A percentile compares a stretch with the other conserved stretches of the same genome.
These are phyloP conservation scores for Chrysemys picta DNA, from an alignment of 2,113 vertebrate genomes.

Conservation along the genomic window DNA sequence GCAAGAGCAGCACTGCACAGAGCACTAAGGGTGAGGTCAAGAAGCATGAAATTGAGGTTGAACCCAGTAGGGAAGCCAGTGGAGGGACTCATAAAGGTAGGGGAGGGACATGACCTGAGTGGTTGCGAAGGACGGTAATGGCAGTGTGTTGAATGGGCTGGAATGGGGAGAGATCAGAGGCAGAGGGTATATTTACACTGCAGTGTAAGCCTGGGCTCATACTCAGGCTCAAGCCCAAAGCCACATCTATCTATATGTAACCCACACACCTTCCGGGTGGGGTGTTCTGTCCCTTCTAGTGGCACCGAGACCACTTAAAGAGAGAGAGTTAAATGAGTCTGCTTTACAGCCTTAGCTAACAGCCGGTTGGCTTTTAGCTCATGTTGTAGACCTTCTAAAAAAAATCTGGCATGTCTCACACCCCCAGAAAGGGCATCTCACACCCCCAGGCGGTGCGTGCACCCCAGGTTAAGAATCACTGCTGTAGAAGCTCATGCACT, in stretches of 20 bases:
- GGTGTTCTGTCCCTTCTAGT: too few species aligned
- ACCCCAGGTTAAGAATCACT: too few species aligned
- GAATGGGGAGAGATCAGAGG: neutral
- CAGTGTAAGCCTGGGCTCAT: neutral
- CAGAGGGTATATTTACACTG: neutral
- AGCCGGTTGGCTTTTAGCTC: too few species aligned
- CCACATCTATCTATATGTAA: neutral
- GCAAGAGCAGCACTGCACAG: neutral
- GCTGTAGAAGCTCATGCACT: too few species aligned
- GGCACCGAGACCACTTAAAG: too few species aligned
- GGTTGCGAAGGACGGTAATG: neutral
- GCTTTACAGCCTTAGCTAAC: too few species aligned
- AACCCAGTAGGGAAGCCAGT: neutral
- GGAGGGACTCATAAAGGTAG: neutral
- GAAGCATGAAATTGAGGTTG: neutral
- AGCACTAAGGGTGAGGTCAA: neutral
- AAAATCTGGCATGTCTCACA: too few species aligned
- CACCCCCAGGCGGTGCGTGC: too few species aligned
- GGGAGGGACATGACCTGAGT: neutral
- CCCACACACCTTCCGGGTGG: too few species aligned
- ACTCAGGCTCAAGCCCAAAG: neutral
- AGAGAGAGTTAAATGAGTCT: too few species aligned
- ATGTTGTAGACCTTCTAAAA: too few species aligned
- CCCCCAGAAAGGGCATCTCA: too few species aligned
- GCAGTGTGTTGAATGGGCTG: neutral